These are phyloP conservation scores for Oscheius sp. DNA, from an alignment of 2,888 invertebrate species.

Conservation along the genomic window DNA sequence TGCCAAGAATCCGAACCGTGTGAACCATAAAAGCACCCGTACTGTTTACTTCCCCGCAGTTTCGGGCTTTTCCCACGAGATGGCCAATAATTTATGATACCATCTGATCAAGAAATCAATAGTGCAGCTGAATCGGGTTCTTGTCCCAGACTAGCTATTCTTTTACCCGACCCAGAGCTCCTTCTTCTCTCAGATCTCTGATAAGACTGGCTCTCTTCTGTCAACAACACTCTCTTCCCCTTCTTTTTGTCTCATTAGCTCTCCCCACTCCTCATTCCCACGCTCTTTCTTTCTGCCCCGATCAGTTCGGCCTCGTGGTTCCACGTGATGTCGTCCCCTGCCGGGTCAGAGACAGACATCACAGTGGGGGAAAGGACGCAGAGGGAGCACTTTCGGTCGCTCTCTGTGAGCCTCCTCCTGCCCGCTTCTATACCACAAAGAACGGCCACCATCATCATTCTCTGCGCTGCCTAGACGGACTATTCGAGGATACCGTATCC, in stretches of 20 bases:
- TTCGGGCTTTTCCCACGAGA: too few relatives aligned
- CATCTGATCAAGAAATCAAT: too few relatives aligned
- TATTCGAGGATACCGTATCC: constrained; percentile 29
- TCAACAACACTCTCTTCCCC: constrained; percentile 1
- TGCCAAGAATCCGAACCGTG: too few relatives aligned
- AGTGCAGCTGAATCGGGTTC: background rate
- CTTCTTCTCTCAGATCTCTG: background rate
- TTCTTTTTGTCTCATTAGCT: background rate
- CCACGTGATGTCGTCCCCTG: constrained; percentile 11
- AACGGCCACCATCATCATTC: constrained; percentile 36
- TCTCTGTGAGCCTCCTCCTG: constrained; percentile 27
- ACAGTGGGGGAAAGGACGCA: constrained; percentile 18
- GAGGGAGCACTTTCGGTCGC: constrained; percentile 29
- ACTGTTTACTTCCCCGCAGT: too few relatives aligned
- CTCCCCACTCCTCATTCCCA: constrained; percentile 8
- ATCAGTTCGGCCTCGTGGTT: constrained; percentile 8
- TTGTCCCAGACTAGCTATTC: background rate
- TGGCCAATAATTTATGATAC: too few relatives aligned
- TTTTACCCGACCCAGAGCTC: background rate
- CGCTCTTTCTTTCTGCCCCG: constrained; percentile 2
- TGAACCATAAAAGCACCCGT: too few relatives aligned
- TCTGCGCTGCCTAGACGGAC: constrained; percentile 26
- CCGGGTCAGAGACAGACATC: constrained; percentile 18
- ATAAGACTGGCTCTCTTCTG: constrained; percentile 2
- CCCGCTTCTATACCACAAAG: constrained; percentile 26